phyloP scores from a whole-genome alignment of 2,888 invertebrate genomes.

The Coronaproctus castanopsis region DNA sequence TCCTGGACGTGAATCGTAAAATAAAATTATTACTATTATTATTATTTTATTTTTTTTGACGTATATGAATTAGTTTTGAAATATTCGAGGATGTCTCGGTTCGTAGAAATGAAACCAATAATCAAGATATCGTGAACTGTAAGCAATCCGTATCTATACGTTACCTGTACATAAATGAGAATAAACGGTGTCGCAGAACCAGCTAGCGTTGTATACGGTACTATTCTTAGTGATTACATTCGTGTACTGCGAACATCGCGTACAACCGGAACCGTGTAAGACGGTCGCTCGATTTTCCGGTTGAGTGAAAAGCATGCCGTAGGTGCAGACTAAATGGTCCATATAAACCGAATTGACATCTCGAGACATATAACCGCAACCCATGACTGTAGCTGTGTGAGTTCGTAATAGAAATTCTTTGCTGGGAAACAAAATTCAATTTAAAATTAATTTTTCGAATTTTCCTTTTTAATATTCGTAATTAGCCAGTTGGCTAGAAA shows the following conservation, averaged over 20 bases:
- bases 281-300: background rate
- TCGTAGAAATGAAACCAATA: too few relatives aligned
- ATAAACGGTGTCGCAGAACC: background rate
- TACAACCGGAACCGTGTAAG: background rate
- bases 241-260: background rate
- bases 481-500: too few relatives aligned
- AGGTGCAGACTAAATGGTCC: background rate
- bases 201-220: background rate
- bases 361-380: background rate
- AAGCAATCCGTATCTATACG: too few relatives aligned
- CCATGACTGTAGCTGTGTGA: background rate
- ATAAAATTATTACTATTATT: too few relatives aligned
- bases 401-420: background rate
- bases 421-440: background rate
- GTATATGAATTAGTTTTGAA: too few relatives aligned
- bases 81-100: too few relatives aligned
- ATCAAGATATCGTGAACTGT: too few relatives aligned
- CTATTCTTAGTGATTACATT: background rate
- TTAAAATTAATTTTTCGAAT: background rate
- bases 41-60: too few relatives aligned
- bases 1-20: too few relatives aligned
- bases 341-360: background rate
- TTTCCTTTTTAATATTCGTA: too few relatives aligned
- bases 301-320: background rate
- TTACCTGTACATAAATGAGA: background rate